Evolutionary conservation across 2,888 invertebrate species (phyloP).

Genomic region (Drosophila paranaensis): DNA sequence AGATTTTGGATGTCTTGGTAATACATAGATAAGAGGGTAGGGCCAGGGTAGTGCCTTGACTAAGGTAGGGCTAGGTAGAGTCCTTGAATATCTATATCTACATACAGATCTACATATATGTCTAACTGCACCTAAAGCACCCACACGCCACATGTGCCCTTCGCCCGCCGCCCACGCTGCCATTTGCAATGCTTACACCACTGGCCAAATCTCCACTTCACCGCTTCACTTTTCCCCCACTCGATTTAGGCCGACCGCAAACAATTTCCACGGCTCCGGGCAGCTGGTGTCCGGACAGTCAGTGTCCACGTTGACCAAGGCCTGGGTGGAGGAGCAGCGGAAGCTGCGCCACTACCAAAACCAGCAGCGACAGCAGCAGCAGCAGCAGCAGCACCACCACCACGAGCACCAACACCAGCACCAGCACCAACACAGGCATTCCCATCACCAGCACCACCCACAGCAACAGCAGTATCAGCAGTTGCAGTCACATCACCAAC

Average conservation of each 20-base stretch:
- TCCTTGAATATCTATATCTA: not conserved
- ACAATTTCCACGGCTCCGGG: not conserved
- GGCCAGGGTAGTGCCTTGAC: not conserved
- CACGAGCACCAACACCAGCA: not conserved
- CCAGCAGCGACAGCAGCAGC: not conserved
- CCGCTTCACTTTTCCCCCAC: constrained; percentile 12
- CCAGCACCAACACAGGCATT: not conserved
- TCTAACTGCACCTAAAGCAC: not conserved
- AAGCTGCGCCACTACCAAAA: constrained; percentile 4
- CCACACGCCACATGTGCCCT: constrained; percentile 4
- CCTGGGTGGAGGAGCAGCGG: constrained; percentile 37
- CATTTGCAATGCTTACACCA: constrained; percentile 3
- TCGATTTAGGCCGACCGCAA: constrained; percentile 11
- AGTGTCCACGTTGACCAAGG: not conserved
- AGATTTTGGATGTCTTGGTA: no score
- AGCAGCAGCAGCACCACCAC: not conserved
- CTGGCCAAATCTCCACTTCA: constrained; percentile 9
- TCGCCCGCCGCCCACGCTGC: constrained; percentile 2
- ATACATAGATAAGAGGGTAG: no score
- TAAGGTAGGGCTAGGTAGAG: not conserved
- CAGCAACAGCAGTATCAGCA: not conserved
- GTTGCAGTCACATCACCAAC: not conserved
- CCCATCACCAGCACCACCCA: not conserved
- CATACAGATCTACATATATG: no score
- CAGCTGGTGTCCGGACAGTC: not conserved